Evolutionary conservation across 2,888 invertebrate genomes (phyloP), one percentile per base, ranked within the genome.

Genomic region (Colletes collaris): DNA sequence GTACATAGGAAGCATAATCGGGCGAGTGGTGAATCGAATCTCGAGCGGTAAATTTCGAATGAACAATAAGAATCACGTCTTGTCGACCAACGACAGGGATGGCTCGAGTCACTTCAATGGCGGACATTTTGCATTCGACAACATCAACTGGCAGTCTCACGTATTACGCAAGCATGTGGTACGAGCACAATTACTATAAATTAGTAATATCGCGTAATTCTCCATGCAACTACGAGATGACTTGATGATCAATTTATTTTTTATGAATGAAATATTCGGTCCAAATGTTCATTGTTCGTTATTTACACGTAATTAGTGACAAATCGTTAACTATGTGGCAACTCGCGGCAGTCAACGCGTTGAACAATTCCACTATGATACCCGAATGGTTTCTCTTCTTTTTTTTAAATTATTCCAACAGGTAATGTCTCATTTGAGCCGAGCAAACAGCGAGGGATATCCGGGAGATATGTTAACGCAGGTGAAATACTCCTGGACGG

Each of bases 1-100:
- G 49, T 95, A 94, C 86, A 93, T 95, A 80, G 95, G 95, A 35
- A 93, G 94, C 1, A 91, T 94, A 11, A 92, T 95, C 72, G 95
- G 95, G 1, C 92, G 95, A 44, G 93, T 94, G 58, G 94, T 93
- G 1, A 94, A 94, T 88, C 91, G 93, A 64, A 92, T 94, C 68
- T 92, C 91, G 0, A 91, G 92, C 59, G 94, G 93, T n/a, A 86
- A 90, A 73, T 94, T 94, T 85, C 85, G 78, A 3, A 74, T 94
- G 4, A 92, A 93, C 70, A 93, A 93, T 1, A 87, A 91, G 58
- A 86, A 87, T 1, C 94, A 93, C 84, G 83, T 91, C 5, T 89
- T 95, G 49, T 64, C 77, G n/a, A 11, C 68, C 16, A 84, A 83
- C 46, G 64, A 68, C 37, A 37, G 40, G 2, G 53, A 64, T 5